Conservation (phyloP, 1,140 invertebrate species). For the Euwallacea fornicatus region DNA sequence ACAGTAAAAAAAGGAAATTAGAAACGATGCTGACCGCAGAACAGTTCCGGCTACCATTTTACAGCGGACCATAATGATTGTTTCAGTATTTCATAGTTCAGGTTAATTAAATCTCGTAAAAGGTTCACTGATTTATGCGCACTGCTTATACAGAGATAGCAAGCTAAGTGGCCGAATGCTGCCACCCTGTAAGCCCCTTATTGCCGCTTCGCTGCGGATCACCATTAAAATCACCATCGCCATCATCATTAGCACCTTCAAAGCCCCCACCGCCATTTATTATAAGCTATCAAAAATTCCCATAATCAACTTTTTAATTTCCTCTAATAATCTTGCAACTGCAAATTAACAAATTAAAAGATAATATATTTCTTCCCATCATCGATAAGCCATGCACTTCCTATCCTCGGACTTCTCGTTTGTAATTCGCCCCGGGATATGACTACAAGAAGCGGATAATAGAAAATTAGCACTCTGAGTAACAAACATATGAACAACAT, state of each 20-base stretch:
- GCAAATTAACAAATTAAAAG: constrained; percentile 1
- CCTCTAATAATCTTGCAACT: background rate
- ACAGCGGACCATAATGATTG: too few species aligned
- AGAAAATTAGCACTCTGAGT: constrained; percentile 43
- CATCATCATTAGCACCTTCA: background rate
- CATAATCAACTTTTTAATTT: constrained; percentile 5
- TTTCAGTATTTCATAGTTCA: too few species aligned
- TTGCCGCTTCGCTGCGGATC: too few species aligned
- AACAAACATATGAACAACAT: constrained; percentile 31
- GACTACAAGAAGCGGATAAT: constrained; percentile 35
- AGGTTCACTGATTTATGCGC: too few species aligned
- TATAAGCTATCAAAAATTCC: background rate
- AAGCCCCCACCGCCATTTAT: background rate
- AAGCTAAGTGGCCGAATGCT: too few species aligned
- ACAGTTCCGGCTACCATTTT: too few species aligned
- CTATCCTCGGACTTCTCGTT: background rate
- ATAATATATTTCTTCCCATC: background rate
- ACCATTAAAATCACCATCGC: background rate
- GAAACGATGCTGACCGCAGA: too few species aligned
- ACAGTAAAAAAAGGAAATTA: too few species aligned
- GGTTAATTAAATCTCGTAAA: too few species aligned
- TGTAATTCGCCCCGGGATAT: constrained; percentile 15
- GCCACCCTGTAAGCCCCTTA: too few species aligned
- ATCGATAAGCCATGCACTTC: too few species aligned
- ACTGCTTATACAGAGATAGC: too few species aligned